These are phyloP conservation scores for Geophilus truncorum DNA, from an alignment of 2,888 invertebrate species.

Conservation along the genomic window DNA sequence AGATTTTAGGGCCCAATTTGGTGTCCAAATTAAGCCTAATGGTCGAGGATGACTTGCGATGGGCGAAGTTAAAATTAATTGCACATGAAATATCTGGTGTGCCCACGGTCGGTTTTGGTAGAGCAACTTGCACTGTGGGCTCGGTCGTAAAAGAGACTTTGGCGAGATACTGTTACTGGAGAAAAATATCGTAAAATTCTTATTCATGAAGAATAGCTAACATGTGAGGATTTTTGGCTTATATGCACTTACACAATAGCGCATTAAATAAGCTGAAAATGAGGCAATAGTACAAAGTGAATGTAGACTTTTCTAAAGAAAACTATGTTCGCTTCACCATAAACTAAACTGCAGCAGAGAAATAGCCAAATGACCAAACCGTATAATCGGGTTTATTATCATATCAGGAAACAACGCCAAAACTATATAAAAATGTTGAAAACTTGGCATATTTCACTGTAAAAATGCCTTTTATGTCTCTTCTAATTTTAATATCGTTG, in stretches of 20 bases:
- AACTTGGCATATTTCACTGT: too few species aligned
- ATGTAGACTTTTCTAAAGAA: not conserved
- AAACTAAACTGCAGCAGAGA: not conserved
- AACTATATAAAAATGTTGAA: not conserved
- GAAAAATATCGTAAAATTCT: constrained; percentile 15
- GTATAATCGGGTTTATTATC: not conserved
- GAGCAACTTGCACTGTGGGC: not conserved
- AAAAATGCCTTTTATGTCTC: not conserved
- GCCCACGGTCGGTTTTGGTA: constrained; percentile 13
- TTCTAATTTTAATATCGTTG: not conserved
- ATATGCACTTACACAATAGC: constrained; percentile 1
- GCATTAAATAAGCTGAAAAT: constrained; percentile 16
- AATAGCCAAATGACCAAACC: not conserved
- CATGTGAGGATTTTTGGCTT: constrained; percentile 20
- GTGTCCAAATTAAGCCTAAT: constrained; percentile 30
- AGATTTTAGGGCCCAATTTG: constrained; percentile 29
- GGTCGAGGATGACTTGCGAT: not conserved
- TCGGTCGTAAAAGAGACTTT: constrained; percentile 14
- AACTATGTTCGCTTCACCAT: not conserved
- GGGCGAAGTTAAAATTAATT: constrained; percentile 31
- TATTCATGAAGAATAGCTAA: constrained; percentile 15
- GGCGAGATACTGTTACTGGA: constrained; percentile 9
- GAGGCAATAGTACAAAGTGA: not conserved
- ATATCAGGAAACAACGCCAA: not conserved
- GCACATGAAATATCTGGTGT: constrained; percentile 29